Percentiles rank a stretch among this genome's conserved stretches.
Evolutionary conservation across 2,888 invertebrate species (phyloP).

Genomic region (Drosophila acutilabella): DNA sequence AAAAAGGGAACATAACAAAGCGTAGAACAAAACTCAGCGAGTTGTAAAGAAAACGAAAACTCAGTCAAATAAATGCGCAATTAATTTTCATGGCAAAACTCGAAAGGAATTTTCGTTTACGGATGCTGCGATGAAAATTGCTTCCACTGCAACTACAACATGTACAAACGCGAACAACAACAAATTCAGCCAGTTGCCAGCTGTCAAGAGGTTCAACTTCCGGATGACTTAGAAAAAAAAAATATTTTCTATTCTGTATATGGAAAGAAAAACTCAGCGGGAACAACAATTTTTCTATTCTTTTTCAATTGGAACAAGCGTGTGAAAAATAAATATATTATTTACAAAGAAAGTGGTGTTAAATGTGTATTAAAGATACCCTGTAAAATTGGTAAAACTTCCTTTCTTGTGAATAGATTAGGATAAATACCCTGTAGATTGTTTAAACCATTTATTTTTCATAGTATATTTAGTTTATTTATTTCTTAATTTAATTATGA

Average conservation of each 20-base stretch:
- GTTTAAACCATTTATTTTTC: neutral
- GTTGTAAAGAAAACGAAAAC: slow-evolving; percentile 56
- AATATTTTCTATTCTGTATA: too few species aligned
- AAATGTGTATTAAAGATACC: neutral
- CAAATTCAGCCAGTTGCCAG: slow-evolving; percentile 24
- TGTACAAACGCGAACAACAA: slow-evolving; percentile 53
- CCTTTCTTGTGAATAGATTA: too few species aligned
- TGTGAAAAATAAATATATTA: slow-evolving; percentile 61
- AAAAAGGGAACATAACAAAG: slow-evolving; percentile 27
- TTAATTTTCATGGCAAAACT: slow-evolving; percentile 73
- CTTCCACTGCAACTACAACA: slow-evolving; percentile 48
- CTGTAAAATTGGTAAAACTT: too few species aligned
- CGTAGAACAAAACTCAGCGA: slow-evolving; percentile 34
- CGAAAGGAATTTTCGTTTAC: slow-evolving; percentile 55
- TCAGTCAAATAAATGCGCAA: slow-evolving; percentile 77
- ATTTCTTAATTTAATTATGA: too few species aligned
- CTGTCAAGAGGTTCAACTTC: slow-evolving; percentile 11
- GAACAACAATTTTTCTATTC: slow-evolving; percentile 21
- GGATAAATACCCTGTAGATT: too few species aligned
- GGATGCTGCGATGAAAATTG: slow-evolving; percentile 47
- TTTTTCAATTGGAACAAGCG: slow-evolving; percentile 50
- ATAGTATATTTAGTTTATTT: too few species aligned
- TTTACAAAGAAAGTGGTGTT: slow-evolving; percentile 10
- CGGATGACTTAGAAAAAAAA: slow-evolving; percentile 31
- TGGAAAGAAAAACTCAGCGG: slow-evolving; percentile 28